phyloP scores from a whole-genome alignment of 1,140 invertebrate species.

The Heliconius hermathena region DNA sequence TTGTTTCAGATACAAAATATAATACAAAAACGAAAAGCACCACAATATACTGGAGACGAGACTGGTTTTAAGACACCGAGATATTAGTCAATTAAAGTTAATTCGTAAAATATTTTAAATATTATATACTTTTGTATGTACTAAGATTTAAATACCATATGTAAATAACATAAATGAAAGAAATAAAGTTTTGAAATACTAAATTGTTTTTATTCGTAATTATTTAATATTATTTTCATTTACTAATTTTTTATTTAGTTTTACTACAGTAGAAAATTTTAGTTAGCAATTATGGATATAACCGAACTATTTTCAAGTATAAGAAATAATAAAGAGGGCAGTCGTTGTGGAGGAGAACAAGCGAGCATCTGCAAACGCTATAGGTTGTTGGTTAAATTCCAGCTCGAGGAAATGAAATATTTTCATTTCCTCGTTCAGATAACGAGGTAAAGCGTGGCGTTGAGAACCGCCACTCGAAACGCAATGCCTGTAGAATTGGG shows the following conservation, averaged over 20 bases:
- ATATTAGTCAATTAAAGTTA: slow-evolving; percentile 62
- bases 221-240: not conserved
- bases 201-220: not conserved
- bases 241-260: not conserved
- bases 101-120: not conserved
- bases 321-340: no score
- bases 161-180: not conserved
- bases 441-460: no score
- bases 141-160: not conserved
- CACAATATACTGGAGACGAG: slow-evolving; percentile 67
- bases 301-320: no score
- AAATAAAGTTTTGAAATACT: not conserved
- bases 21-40: slow-evolving; percentile 84
- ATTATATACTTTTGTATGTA: slow-evolving; percentile 1
- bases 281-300: not conserved
- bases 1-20: slow-evolving; percentile 83
- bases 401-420: no score
- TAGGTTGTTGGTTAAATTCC: no score
- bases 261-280: not conserved
- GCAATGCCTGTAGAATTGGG: no score
- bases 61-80: slow-evolving; percentile 81
- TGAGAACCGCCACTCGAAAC: no score
- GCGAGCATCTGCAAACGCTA: no score
- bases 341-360: no score
- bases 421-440: no score